Evolutionary conservation across 2,888 invertebrate species (phyloP).

Genomic region (Thalpophila matura): DNA sequence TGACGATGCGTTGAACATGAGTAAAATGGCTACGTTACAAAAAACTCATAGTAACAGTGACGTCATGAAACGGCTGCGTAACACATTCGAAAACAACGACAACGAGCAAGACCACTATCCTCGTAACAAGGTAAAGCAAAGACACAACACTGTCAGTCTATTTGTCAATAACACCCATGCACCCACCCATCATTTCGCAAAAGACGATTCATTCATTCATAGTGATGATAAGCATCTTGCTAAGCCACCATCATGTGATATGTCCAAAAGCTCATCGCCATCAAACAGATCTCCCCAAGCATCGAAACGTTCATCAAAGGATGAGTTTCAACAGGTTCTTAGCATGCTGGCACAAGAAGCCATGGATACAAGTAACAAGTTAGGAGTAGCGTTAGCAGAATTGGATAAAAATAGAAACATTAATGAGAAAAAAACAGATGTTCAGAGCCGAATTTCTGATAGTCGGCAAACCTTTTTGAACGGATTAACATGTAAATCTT

Average conservation of each 20-base stretch:
- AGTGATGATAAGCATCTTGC: constrained; percentile 86
- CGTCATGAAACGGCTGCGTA: constrained; percentile 87
- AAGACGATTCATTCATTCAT: constrained; percentile 89
- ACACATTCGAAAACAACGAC: constrained; percentile 86
- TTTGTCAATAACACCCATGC: constrained; percentile 87
- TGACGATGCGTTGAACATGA: constrained; percentile 90
- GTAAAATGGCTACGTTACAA: constrained; percentile 88
- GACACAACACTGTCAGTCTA: constrained; percentile 88
- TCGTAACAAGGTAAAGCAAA: constrained; percentile 89
- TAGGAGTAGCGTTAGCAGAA: constrained; percentile 92
- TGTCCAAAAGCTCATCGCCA: constrained; percentile 90
- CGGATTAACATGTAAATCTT: constrained; percentile 81
- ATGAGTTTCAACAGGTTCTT: constrained; percentile 93
- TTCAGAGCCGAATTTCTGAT: constrained; percentile 88
- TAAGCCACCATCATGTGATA: constrained; percentile 89
- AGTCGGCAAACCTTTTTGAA: constrained; percentile 87
- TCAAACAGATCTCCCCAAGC: constrained; percentile 90
- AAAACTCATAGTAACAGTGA: constrained; percentile 92
- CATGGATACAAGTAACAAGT: constrained; percentile 93
- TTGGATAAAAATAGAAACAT: constrained; percentile 87
- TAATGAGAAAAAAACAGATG: constrained; percentile 81
- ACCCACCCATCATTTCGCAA: constrained; percentile 87
- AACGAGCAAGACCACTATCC: constrained; percentile 83
- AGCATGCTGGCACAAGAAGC: constrained; percentile 94
- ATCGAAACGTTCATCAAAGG: constrained; percentile 85